Evolutionary conservation across 2,113 vertebrate species (phyloP), one percentile per base, ranked within the genome.

Genomic region (Zosterops borbonicus): DNA sequence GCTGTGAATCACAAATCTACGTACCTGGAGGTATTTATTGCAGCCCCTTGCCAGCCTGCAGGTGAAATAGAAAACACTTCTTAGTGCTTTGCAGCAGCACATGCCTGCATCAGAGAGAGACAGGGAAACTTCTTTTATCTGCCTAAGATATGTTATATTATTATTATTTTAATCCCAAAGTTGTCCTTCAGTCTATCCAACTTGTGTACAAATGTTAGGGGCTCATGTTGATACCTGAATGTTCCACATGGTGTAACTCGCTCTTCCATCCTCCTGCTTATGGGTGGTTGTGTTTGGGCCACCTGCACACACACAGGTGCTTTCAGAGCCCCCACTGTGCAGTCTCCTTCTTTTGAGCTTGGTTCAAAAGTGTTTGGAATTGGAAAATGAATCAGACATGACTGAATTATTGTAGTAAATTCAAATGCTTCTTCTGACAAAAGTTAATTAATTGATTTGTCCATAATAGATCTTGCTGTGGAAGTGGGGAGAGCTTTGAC

Each of bases 121-220:
- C 6, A 9, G 59, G 11, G 25, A 49, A 52, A 70, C 41, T 27
- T 50, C 17, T 44, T 62, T 60, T 71, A 8, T 39, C 47, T 75
- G 23, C 33, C 15, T 5, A 59, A 79, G 19, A n/a, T 59, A 69
- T 84, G 6, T 14, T 47, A 44, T 49, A 53, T 74, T 86, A 52
- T 74, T 86, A 41, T 74, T 56, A 37, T 41, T 91, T 82, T 85
- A 52, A 21, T 56, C 53, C 49, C 6, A 5, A 20, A 41, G 5
- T 55, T 83, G 19, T 83, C 21, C 29, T 83, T 0, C 0, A 21
- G 17, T 73, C 41, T 49, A 0, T 39, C 44, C 37, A 39, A 17
- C 14, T 71, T 76, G 23, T 11, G 4, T 65, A 50, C 79, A 68
- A 78, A 37, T n/a, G 1, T 2, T 37, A 12, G 5, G 25, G 12